These are phyloP conservation scores for Lithodes maja DNA, from an alignment of 2,888 invertebrate genomes.

Conservation along the genomic window DNA sequence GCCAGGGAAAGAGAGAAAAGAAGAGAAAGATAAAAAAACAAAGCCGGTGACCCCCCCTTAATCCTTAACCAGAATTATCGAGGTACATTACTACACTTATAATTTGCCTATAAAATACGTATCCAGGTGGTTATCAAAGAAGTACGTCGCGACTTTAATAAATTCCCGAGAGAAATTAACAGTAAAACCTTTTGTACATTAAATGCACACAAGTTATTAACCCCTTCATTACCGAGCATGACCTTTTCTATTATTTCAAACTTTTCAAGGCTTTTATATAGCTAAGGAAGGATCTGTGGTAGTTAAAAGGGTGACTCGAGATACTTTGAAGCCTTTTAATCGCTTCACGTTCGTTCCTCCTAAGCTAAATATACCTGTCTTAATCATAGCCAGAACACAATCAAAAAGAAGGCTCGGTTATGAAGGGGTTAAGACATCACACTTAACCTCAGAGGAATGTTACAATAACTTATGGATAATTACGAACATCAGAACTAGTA, in stretches of 20 bases:
- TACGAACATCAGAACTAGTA: conserved; percentile 4
- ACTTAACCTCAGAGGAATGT: neutral
- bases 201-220: neutral
- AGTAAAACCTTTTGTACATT: neutral
- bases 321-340: no score
- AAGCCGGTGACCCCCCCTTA: neutral
- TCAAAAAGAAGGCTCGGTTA: no score
- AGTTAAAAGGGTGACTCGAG: no score
- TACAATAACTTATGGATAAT: neutral
- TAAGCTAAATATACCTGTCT: no score
- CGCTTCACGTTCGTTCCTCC: no score
- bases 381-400: no score
- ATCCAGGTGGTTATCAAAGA: neutral
- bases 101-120: neutral
- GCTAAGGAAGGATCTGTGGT: no score
- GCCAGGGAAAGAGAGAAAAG: no score
- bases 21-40: no score
- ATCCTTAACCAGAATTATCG: neutral
- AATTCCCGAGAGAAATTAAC: neutral
- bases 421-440: neutral
- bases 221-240: neutral
- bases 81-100: conserved; percentile 8
- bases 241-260: no score
- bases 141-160: neutral
- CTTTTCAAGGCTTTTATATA: no score